Conservation (phyloP, 2,797 vertebrate genomes). For the Cuculus canorus region DNA sequence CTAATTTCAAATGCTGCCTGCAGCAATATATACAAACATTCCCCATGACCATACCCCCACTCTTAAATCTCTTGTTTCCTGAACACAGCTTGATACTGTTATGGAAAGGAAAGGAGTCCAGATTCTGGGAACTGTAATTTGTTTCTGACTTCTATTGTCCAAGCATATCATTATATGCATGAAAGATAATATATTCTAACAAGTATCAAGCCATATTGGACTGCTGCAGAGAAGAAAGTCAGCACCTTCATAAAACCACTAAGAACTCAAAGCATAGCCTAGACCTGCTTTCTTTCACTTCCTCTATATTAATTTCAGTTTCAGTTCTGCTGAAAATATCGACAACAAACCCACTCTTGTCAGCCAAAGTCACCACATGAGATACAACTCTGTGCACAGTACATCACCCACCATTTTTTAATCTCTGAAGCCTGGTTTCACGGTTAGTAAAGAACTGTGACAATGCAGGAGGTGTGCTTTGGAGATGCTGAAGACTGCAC, state of each 20-base stretch:
- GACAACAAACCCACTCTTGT: background rate
- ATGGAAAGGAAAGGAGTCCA: background rate
- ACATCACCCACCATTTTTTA: background rate
- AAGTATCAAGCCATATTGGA: background rate
- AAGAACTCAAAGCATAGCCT: background rate
- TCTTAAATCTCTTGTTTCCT: background rate
- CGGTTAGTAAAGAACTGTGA: background rate
- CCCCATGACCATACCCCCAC: background rate
- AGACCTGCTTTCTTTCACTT: background rate
- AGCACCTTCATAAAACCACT: background rate
- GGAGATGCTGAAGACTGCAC: rapidly evolving
- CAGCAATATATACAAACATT: background rate
- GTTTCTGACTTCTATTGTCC: background rate
- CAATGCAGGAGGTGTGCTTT: background rate
- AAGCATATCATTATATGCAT: background rate
- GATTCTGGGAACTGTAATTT: background rate
- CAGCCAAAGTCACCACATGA: background rate
- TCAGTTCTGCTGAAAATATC: background rate
- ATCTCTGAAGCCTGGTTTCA: background rate
- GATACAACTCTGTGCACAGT: background rate
- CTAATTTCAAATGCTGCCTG: background rate
- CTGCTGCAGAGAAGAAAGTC: background rate
- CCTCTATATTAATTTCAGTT: background rate
- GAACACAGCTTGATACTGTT: background rate
- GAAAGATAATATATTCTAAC: background rate